A percentile compares a stretch with the other conserved stretches of the same genome.
These are phyloP conservation scores for Andricus curvator DNA, from an alignment of 2,888 invertebrate species.

Conservation along the genomic window DNA sequence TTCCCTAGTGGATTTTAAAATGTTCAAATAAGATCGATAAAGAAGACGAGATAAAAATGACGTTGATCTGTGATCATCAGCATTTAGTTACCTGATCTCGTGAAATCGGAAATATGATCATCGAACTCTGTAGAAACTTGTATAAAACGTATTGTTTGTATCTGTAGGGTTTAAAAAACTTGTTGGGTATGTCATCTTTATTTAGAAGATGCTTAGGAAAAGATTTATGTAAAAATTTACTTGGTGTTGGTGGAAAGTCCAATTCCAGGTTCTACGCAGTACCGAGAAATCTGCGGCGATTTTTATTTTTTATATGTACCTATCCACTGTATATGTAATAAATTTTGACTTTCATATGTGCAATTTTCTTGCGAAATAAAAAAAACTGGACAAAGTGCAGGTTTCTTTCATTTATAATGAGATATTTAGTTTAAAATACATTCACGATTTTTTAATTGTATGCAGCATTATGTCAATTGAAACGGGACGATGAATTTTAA, in stretches of 20 bases:
- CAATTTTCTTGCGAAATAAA: constrained; percentile 15
- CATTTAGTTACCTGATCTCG: constrained; percentile 3
- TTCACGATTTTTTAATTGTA: no score
- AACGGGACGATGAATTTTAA: no score
- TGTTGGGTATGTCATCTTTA: constrained; percentile 35
- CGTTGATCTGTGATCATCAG: background rate
- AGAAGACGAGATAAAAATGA: background rate
- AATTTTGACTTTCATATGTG: constrained; percentile 33
- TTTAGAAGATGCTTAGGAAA: constrained; percentile 17
- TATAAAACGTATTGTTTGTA: constrained; percentile 28
- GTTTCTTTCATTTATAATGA: background rate
- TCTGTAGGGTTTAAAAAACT: constrained; percentile 17
- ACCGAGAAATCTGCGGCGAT: constrained; percentile 27
- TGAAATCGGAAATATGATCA: constrained; percentile 24
- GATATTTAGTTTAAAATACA: no score
- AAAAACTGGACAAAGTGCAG: constrained; percentile 1
- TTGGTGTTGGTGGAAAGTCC: constrained; percentile 39
- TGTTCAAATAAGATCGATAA: background rate
- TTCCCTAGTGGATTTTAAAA: constrained; percentile 12
- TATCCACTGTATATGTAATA: constrained; percentile 16
- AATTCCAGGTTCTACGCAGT: constrained; percentile 31
- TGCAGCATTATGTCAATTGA: no score
- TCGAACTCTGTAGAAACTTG: constrained; percentile 36
- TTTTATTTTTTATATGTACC: constrained; percentile 39
- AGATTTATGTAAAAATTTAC: constrained; percentile 37